A percentile compares a stretch with the other conserved stretches of the same genome.
These are phyloP conservation scores for Drosophila kurseongensis DNA, from an alignment of 1,140 invertebrate genomes.

Conservation along the genomic window DNA sequence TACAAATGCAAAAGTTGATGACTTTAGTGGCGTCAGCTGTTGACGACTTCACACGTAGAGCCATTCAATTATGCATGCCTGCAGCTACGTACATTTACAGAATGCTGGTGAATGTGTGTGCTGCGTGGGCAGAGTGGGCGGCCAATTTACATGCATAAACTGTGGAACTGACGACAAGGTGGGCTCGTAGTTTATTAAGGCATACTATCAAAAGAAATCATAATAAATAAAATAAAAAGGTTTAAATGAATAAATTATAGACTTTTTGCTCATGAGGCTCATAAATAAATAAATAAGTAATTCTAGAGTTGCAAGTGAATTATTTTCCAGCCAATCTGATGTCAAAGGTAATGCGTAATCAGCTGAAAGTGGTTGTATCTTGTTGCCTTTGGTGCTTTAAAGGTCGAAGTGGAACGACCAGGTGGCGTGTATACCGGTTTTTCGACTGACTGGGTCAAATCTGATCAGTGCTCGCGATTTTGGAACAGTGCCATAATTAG, in stretches of 20 bases:
- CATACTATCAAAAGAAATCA: constrained; percentile 63
- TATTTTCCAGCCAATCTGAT: constrained; percentile 35
- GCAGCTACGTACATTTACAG: constrained; percentile 29
- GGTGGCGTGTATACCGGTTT: no score
- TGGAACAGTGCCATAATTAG: constrained; percentile 16
- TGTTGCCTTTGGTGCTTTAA: constrained; percentile 11
- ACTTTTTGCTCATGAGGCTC: constrained; percentile 29
- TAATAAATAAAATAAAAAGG: constrained; percentile 64
- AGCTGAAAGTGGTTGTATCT: constrained; percentile 5
- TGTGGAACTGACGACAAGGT: background rate
- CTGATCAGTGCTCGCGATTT: background rate
- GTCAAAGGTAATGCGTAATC: constrained; percentile 22
- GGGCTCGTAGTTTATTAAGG: constrained; percentile 40
- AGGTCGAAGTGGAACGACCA: no score
- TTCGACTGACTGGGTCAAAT: no score
- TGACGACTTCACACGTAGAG: constrained; percentile 63
- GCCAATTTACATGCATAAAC: constrained; percentile 49
- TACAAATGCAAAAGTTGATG: constrained; percentile 47
- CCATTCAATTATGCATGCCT: constrained; percentile 65
- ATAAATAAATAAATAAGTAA: constrained; percentile 58
- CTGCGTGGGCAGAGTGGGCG: background rate
- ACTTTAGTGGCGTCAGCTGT: constrained; percentile 51
- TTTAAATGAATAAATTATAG: constrained; percentile 54
- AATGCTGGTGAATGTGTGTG: constrained; percentile 7
- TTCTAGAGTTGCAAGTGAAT: constrained; percentile 50